These are phyloP conservation scores for Galemys pyrenaicus DNA, from an alignment of 2,113 vertebrate species.

Conservation along the genomic window DNA sequence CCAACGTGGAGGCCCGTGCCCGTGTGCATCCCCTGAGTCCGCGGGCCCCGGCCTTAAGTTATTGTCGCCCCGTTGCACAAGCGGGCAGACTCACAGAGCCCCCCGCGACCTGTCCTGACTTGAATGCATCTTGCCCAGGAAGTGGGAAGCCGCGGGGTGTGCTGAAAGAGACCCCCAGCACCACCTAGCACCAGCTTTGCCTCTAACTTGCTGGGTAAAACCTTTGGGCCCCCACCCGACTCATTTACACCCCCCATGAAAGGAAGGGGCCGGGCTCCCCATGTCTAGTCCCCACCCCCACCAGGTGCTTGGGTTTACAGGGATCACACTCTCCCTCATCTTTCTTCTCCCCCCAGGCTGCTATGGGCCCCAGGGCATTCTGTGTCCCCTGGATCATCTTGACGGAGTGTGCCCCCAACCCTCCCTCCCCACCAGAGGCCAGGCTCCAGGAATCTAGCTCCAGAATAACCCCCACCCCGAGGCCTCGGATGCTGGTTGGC, in stretches of 20 bases:
- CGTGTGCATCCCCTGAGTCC: fast-evolving
- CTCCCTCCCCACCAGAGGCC: slow-evolving; percentile 81
- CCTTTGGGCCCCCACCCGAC: not conserved
- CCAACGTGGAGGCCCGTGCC: no score
- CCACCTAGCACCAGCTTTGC: not conserved
- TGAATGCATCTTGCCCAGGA: not conserved
- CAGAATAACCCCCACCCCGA: not conserved
- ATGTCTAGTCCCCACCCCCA: not conserved
- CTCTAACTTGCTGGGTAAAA: not conserved
- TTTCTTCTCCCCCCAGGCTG: slow-evolving; percentile 64
- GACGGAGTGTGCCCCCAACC: slow-evolving; percentile 86
- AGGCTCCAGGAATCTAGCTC: slow-evolving; percentile 43
- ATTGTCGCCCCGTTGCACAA: not conserved
- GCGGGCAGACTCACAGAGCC: not conserved
- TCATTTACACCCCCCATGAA: not conserved
- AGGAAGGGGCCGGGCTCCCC: not conserved
- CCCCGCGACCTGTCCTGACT: not conserved
- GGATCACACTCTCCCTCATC: not conserved
- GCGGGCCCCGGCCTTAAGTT: fast-evolving
- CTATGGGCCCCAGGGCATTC: slow-evolving; percentile 70
- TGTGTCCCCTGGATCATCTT: slow-evolving; percentile 90
- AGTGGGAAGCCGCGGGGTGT: fast-evolving
- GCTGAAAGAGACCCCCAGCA: not conserved
- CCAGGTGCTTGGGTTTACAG: not conserved
- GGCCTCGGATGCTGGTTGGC: slow-evolving; percentile 11